Evolutionary conservation across 1,140 invertebrate species (phyloP), one percentile per base, ranked within the genome.

Genomic region (Panagrolaimus sp.): DNA sequence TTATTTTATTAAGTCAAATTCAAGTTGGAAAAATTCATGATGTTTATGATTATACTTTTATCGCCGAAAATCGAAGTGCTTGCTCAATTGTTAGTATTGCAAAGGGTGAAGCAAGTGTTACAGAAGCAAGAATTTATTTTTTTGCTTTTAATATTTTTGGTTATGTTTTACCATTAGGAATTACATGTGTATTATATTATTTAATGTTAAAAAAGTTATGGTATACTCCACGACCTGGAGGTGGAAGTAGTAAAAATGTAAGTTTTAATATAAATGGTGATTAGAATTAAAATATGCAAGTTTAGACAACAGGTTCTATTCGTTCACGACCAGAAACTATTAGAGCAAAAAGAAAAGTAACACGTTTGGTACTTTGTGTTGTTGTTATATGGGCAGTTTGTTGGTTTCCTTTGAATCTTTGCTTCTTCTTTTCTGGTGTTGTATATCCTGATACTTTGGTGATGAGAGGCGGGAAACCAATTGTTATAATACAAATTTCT

Each of bases 351-450:
- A 90, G 90, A 83, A 87, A 92, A 69, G 93, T 95, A 0, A 96
- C 93, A 0, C 87, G 91, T 70, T 91, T 97, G 89, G 92, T 97
- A 8, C 88, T 95, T 45, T 90, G 93, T 23, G 92, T 97, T 14
- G 92, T 96, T 0, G 89, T 92, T 23, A 92, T 93, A 42, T 96
- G 96, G 83, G 93, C 93, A 9, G 86, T 94, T 44, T 96, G 93
- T 84, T 97, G 94, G 94, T 89, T 91, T 75, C 93, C 93, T 1
- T 91, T 96, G 78, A 93, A 95, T 87, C 81, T 88, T 9, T 83
- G 87, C 79, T 83, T 86, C 66, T 81, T 85, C 62, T 53, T 83
- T 51, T 84, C 83, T 0, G 74, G 77, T 16, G 43, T 81, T 48
- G 73, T 81, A 14, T 81, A 81, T 57, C 80, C 78, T 11, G 75